Evolutionary conservation across 2,888 invertebrate genomes (phyloP).

Genomic region (Serripes groenlandicus): DNA sequence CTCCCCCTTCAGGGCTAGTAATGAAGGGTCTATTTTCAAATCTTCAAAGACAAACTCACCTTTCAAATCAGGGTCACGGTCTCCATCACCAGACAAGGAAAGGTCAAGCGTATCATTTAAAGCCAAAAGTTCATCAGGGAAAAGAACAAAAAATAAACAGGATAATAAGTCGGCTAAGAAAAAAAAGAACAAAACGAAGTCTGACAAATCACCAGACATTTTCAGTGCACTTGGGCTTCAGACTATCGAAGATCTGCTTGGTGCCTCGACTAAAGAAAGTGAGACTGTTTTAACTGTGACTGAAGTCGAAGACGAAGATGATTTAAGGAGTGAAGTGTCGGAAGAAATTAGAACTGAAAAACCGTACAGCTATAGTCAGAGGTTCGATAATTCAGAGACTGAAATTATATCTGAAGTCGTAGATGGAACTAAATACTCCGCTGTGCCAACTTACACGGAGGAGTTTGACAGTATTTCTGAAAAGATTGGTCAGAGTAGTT

Average conservation of each 20-base stretch:
- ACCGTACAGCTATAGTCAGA: constrained; percentile 63
- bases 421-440: constrained; percentile 54
- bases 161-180: constrained; percentile 47
- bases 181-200: constrained; percentile 49
- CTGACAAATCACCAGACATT: constrained; percentile 53
- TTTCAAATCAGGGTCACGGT: constrained; percentile 48
- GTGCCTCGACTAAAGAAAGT: constrained; percentile 60
- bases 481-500: constrained; percentile 67
- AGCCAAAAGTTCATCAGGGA: constrained; percentile 7
- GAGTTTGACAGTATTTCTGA: constrained; percentile 80
- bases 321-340: constrained; percentile 60
- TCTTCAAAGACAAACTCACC: constrained; percentile 50
- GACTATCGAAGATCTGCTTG: constrained; percentile 82
- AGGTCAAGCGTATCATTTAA: constrained; percentile 16
- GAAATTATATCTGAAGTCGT: constrained; percentile 62
- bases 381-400: constrained; percentile 66
- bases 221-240: constrained; percentile 81
- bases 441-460: constrained; percentile 74
- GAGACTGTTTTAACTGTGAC: constrained; percentile 66
- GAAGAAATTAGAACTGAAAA: constrained; percentile 76
- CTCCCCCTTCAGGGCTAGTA: constrained; percentile 55
- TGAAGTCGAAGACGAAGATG: constrained; percentile 72
- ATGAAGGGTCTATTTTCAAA: constrained; percentile 61
- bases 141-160: constrained; percentile 45
- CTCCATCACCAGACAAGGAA: constrained; percentile 15